Evolutionary conservation across 2,888 invertebrate species (phyloP), one percentile per base, ranked within the genome.

Genomic region (Drosophila helvetica): DNA sequence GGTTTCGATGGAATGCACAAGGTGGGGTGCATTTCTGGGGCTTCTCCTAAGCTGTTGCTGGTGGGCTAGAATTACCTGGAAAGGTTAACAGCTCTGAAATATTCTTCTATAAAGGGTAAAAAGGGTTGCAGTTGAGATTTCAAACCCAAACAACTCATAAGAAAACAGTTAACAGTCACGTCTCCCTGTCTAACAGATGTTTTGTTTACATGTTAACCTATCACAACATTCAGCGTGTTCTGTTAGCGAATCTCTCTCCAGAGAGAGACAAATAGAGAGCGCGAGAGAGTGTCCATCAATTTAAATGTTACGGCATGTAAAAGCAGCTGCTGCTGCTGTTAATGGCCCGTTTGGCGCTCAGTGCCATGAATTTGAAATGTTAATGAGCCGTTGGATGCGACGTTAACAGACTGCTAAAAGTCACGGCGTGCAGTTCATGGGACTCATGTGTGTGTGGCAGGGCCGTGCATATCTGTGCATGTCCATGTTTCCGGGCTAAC

Each of bases 311-410:
- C 50, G 75, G 67, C 69, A 74, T 79, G 83, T 74, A 77, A 82
- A 72, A 65, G 54, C 65, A 42, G 67, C 60, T 50, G 58, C 60
- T 66, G 70, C 67, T 74, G 82, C 80, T 80, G 80, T 83, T 83
- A 86, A 80, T 86, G 80, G 84, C 72, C 80, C 86, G 84, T 86
- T 80, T 81, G 75, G 75, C 76, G 74, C 76, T 84, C 85, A 75
- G 72, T 75, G 70, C 85, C 63, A 84, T 81, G 81, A 81, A 86
- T 80, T 71, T 78, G 69, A 81, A 84, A 82, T 82, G 81, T 81
- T 81, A 86, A 81, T 81, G 80, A 83, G 86, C 53, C 80, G 86
- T 79, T 85, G 80, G 70, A 75, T 61, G 77, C 63, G 25, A 55
- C 60, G 57, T 73, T 75, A 81, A 83, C 81, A 84, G 84, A 65